Percentiles rank a stretch among this genome's conserved stretches.
phyloP scores from a whole-genome alignment of 2,888 invertebrate species.

The Leptinotarsa juncta region DNA sequence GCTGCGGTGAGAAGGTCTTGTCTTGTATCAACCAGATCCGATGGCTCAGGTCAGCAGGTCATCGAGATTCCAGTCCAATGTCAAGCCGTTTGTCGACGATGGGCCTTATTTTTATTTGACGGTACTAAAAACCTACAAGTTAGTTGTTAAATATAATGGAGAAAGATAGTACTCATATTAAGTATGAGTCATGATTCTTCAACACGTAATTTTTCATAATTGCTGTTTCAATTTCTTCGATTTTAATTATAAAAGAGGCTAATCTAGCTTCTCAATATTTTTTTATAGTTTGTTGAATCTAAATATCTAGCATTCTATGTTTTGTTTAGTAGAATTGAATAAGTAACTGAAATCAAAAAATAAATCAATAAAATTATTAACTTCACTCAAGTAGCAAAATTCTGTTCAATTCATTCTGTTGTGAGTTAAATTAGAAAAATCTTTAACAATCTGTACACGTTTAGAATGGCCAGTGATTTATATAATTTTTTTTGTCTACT shows the following conservation, averaged over 20 bases:
- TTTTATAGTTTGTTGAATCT: no score
- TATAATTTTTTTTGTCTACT: background rate
- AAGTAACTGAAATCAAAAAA: no score
- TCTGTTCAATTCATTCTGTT: background rate
- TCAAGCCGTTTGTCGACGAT: constrained; percentile 49
- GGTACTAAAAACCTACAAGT: constrained; percentile 61
- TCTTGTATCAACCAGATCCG: constrained; percentile 37
- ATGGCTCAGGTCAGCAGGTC: constrained; percentile 24
- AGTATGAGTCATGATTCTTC: background rate
- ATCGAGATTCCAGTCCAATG: constrained; percentile 25
- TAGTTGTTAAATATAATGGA: constrained; percentile 46
- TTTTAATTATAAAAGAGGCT: no score
- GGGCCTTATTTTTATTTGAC: constrained; percentile 64
- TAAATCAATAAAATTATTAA: no score
- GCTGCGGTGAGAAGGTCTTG: constrained; percentile 46
- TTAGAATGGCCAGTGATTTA: background rate
- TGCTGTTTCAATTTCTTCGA: no score
- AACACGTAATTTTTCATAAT: background rate
- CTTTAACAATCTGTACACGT: background rate
- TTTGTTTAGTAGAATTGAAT: no score
- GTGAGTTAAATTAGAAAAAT: background rate
- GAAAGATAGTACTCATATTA: constrained; percentile 18
- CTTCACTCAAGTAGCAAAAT: background rate
- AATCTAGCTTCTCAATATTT: no score
- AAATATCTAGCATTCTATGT: no score